Evolutionary conservation across 2,113 vertebrate species (phyloP).

Genomic region (Centropus unirufus): DNA sequence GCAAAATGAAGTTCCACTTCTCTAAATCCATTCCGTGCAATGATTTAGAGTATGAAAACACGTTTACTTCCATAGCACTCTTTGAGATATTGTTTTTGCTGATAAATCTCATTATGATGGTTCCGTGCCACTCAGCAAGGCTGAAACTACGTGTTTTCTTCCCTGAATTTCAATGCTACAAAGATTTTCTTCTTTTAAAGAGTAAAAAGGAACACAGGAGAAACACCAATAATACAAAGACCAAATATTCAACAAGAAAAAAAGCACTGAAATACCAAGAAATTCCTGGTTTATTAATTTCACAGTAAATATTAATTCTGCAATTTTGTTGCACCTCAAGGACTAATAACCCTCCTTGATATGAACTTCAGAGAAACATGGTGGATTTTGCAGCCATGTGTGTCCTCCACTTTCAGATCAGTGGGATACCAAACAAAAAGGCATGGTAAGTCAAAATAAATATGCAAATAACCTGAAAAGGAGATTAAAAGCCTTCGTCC

Average conservation of each 20-base stretch:
- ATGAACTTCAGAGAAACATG: not conserved
- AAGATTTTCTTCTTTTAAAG: not conserved
- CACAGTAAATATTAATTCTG: not conserved
- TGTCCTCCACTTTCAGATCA: not conserved
- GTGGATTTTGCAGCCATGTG: not conserved
- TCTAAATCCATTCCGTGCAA: not conserved
- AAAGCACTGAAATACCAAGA: not conserved
- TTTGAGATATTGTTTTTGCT: not conserved
- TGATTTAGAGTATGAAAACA: not conserved
- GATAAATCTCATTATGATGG: not conserved
- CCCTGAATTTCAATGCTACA: not conserved
- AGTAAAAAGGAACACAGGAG: not conserved
- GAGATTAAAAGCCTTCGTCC: not conserved
- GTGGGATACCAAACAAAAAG: not conserved
- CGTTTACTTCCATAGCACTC: not conserved
- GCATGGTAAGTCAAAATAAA: not conserved
- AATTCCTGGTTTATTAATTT: not conserved
- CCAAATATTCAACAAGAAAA: not conserved
- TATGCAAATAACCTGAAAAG: slow-evolving; percentile 13
- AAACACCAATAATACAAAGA: not conserved
- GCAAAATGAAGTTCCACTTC: not conserved
- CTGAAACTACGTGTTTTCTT: not conserved
- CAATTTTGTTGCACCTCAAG: not conserved
- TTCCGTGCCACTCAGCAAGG: not conserved
- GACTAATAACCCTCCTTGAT: not conserved